Base-by-base conservation (phyloP, 2,888 invertebrate genomes). In the Andrena fulva region DNA sequence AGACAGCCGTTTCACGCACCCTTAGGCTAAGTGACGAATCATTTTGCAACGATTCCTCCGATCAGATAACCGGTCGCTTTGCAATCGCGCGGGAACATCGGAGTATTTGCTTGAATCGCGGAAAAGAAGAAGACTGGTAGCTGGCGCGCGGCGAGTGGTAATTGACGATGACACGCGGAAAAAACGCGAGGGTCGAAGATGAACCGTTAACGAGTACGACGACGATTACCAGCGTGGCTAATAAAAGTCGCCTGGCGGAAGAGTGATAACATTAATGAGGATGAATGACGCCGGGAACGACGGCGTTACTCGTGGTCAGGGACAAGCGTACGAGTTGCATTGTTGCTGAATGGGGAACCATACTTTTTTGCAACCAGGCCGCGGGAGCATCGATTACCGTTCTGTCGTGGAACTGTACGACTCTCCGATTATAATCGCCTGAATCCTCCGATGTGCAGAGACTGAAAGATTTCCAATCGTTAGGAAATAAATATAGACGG, bases 161-260 rank as follows among this genome's bases (percentile, higher is more conserved):
- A 72, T 73, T 27, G 64, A 42, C 54, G 72, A 64, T 54, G 50
- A 59, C 72, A 16, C 72, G 48, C 16, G 63, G 20, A 33, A 54
- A 71, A 42, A 16, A 52, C 12, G 10, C 24, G 16, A 24, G 54
- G 64, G n/a, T 35, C 35, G 52, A 35, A 64, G 50, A 73, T 73
- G 54, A 64, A 73, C 72, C 72, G 72, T 73, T 73, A 73, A 63
- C 72, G 64, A 73, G 63, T 73, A 35, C 63, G 31, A n/a, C 31
- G 35, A n/a, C 63, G 54, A 73, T 64, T 64, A 56, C 54, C 33
- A 12, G 35, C 0, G 72, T 29, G 12, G 54, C 24, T 73, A 64
- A 64, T 64, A 64, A 71, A 71, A 62, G 31, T 35, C 33, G 24
- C 33, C n/a, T 64, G 72, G 35, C 64, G 64, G 72, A 63, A 73